Base-by-base conservation (phyloP, 1,140 invertebrate genomes). In the Zophobas atratus region DNA sequence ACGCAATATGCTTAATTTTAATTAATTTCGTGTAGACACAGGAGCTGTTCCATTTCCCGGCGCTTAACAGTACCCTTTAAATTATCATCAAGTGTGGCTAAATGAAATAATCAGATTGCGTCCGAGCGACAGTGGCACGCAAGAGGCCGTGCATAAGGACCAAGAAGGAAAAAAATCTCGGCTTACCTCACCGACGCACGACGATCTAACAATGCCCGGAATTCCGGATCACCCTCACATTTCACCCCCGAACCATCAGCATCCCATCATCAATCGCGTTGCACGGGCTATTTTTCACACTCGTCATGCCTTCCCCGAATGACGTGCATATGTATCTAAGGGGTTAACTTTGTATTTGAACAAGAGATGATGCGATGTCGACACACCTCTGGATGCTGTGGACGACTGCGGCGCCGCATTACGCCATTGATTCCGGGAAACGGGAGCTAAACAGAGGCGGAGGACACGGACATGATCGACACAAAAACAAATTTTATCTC, bases 371-470 rank as follows among this genome's bases (percentile, higher is more conserved):
- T 75, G 55, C 36, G 72, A 57, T 75, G 51, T 35, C 77, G 79
- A 80, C 79, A 80, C 79, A 80, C 79, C 79, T 80, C 76, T 53
- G 76, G 79, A 80, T 78, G 76, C 79, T 78, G 79, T 33, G 76
- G 76, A 56, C 39, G 46, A 80, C 73, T 80, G 79, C 79, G 79
- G 55, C 79, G 79, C 71, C 79, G 79, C 79, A 75, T 72, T 70
- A 70, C 72, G 76, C 76, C 79, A 80, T 80, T 80, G 79, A 80
- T 80, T 80, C 76, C 71, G 74, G 76, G 60, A 67, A 32, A 43
- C 8, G 39, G 60, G 60, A 67, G 60, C 60, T 43, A 48, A 46
- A 67, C 38, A 67, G 38, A 67, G 60, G 60, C 38, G 60, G 39
- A 67, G 6, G 56, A 60, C n/a, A 60, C 49, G 49, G 2, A 51